Conservation (phyloP, 1,140 invertebrate genomes). For the Brachionus paranguensis region DNA sequence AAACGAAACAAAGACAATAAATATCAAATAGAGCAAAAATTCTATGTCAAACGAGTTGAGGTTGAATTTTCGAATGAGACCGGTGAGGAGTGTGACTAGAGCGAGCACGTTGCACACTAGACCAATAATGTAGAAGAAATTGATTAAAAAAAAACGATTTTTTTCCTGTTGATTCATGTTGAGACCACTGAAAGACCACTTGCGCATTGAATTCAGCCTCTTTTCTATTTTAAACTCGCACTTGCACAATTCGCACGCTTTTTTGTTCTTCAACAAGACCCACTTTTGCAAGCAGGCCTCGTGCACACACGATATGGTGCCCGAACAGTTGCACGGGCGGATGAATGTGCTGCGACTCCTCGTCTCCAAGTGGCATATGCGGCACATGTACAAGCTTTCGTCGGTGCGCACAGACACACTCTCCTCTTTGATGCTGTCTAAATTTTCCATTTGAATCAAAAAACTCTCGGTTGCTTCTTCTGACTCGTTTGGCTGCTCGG, state of each 20-base stretch:
- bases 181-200: not conserved
- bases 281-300: conserved; percentile 89
- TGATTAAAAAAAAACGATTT: not conserved
- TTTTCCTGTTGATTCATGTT: not conserved
- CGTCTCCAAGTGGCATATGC: conserved; percentile 50
- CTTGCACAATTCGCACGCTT: conserved; percentile 89
- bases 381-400: conserved; percentile 44
- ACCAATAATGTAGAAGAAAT: not conserved
- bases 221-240: conserved; percentile 71
- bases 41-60: not conserved
- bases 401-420: not conserved
- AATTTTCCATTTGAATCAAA: conserved; percentile 11
- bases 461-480: not conserved
- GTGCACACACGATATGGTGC: conserved; percentile 71
- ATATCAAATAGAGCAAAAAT: conserved; percentile 21
- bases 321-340: conserved; percentile 73
- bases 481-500: not conserved
- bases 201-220: not conserved
- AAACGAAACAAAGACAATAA: conserved; percentile 25
- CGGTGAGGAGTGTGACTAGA: not conserved
- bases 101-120: not conserved
- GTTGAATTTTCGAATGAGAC: conserved; percentile 6
- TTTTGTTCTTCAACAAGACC: conserved; percentile 79
- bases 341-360: conserved; percentile 58
- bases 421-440: not conserved